Evolutionary conservation across 2,888 invertebrate genomes (phyloP), one percentile per base, ranked within the genome.

Genomic region (Sipunculus nudus): DNA sequence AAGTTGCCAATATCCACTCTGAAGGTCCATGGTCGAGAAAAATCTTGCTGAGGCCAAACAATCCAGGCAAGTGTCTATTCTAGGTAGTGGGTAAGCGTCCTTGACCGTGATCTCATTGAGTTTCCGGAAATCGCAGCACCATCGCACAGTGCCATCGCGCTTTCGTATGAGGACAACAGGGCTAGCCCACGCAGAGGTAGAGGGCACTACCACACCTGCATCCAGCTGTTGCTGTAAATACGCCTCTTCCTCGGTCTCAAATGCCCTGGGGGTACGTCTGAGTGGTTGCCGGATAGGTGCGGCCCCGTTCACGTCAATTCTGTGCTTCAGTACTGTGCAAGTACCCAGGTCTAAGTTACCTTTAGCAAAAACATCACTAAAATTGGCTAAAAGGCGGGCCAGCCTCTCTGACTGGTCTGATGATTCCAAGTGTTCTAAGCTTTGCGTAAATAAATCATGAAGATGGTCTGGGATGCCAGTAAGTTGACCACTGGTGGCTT

Each of bases 1-100:
- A 6, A 57, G n/a, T 31, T 65, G 61, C 53, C 50, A 63, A 39
- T 68, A 68, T 5, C 59, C 63, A 38, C 39, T 38, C 32, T 59
- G 52, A 2, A 67, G 66, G 46, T 70, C 68, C 19, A 67, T 31
- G 39, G 67, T 68, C 4, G 59, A 57, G 40, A 63, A 67, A 60
- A 58, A 65, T 21, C 39, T 28, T 28, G 56, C 63, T 23, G 62
- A 64, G 2, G 62, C 41, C 13, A 65, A 45, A 35, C 53, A 59
- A 35, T 65, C 65, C 23, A 65, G 38, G 40, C 65, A 68, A n/a
- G 58, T 63, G n/a, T 62, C 65, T n/a, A 59, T 48, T 19, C 63
- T 35, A 4, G 65, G 65, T 28, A 67, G 38, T 1, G 68, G 68
- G 47, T 55, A 65, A 8, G 41, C 49, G 39, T 59, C 63, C 45